A percentile compares a stretch with the other conserved stretches of the same genome.
Evolutionary conservation across 2,888 invertebrate genomes (phyloP).

Genomic region (Cepaea hortensis): DNA sequence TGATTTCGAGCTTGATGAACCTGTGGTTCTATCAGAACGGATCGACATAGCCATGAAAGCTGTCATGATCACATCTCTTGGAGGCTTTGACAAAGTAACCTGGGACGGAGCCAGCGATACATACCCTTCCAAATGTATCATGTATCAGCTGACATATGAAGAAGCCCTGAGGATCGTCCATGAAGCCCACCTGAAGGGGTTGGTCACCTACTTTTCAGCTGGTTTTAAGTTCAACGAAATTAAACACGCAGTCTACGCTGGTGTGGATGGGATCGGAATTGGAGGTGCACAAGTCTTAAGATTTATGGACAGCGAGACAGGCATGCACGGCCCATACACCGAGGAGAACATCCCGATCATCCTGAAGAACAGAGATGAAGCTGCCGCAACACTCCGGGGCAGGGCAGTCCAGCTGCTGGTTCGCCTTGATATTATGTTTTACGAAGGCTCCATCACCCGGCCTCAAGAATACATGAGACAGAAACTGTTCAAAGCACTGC

Average conservation of each 20-base stretch:
- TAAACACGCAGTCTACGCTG: slow-evolving; percentile 60
- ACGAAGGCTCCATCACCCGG: slow-evolving; percentile 57
- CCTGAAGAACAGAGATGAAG: slow-evolving; percentile 56
- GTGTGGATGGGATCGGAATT: slow-evolving; percentile 61
- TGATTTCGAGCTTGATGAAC: slow-evolving; percentile 53
- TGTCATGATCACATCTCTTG: slow-evolving; percentile 57
- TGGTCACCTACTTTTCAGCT: slow-evolving; percentile 62
- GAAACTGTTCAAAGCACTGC: slow-evolving; percentile 56
- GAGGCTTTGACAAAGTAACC: slow-evolving; percentile 61
- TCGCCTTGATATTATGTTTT: slow-evolving; percentile 61
- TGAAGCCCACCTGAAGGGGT: slow-evolving; percentile 58
- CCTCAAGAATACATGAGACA: slow-evolving; percentile 53
- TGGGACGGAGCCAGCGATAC: slow-evolving; percentile 64
- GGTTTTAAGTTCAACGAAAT: slow-evolving; percentile 63
- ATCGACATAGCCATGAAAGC: slow-evolving; percentile 59
- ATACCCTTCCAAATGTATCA: slow-evolving; percentile 63
- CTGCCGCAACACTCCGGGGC: slow-evolving; percentile 56
- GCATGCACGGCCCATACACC: slow-evolving; percentile 64
- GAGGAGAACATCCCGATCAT: slow-evolving; percentile 63
- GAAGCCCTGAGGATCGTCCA: slow-evolving; percentile 61
- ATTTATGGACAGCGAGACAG: slow-evolving; percentile 60
- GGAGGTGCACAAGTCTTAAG: slow-evolving; percentile 61
- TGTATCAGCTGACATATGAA: slow-evolving; percentile 60
- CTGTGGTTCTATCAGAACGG: slow-evolving; percentile 49
- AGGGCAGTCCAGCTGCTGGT: slow-evolving; percentile 57